A percentile compares a stretch with the other conserved stretches of the same genome.
These are phyloP conservation scores for Drosophila parthenogenetica DNA, from an alignment of 2,888 invertebrate species.

Conservation along the genomic window DNA sequence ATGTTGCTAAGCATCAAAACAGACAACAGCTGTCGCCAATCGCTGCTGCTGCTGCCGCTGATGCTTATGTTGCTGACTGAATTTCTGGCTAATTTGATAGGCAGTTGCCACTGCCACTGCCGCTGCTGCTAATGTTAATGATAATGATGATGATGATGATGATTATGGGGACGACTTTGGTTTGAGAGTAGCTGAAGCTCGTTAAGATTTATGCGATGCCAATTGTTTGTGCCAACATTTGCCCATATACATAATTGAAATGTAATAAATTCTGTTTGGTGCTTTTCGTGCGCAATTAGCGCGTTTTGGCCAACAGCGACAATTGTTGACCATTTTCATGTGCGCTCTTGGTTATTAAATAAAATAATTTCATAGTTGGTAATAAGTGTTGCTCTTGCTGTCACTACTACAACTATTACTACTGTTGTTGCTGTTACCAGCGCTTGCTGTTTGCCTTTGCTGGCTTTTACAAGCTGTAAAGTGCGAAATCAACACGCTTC, in stretches of 20 bases:
- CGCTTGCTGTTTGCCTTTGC: slow-evolving; percentile 67
- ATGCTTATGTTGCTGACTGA: slow-evolving; percentile 55
- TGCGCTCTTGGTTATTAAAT: slow-evolving; percentile 74
- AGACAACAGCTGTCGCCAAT: slow-evolving; percentile 2
- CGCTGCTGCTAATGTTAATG: slow-evolving; percentile 34
- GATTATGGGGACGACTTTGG: slow-evolving; percentile 10
- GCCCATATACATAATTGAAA: slow-evolving; percentile 81
- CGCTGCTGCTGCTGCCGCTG: slow-evolving; percentile 24
- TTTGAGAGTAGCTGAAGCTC: slow-evolving; percentile 12
- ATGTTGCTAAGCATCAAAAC: slow-evolving; percentile 38
- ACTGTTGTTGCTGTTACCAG: slow-evolving; percentile 1
- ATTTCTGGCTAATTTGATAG: slow-evolving; percentile 76
- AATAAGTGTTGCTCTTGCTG: slow-evolving; percentile 19
- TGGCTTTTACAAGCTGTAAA: slow-evolving; percentile 76
- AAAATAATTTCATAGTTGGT: slow-evolving; percentile 79
- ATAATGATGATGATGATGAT: slow-evolving; percentile 10
- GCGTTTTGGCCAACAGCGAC: slow-evolving; percentile 62
- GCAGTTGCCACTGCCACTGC: slow-evolving; percentile 36
- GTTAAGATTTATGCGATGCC: slow-evolving; percentile 76
- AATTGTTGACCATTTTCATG: slow-evolving; percentile 72
- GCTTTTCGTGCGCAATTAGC: slow-evolving; percentile 69
- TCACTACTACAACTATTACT: not conserved
- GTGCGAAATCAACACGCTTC: slow-evolving; percentile 82
- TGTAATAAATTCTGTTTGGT: slow-evolving; percentile 74
- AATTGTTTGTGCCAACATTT: slow-evolving; percentile 76